Base-by-base conservation (phyloP, 2,888 invertebrate species). In the Alloscopus bannaensis region DNA sequence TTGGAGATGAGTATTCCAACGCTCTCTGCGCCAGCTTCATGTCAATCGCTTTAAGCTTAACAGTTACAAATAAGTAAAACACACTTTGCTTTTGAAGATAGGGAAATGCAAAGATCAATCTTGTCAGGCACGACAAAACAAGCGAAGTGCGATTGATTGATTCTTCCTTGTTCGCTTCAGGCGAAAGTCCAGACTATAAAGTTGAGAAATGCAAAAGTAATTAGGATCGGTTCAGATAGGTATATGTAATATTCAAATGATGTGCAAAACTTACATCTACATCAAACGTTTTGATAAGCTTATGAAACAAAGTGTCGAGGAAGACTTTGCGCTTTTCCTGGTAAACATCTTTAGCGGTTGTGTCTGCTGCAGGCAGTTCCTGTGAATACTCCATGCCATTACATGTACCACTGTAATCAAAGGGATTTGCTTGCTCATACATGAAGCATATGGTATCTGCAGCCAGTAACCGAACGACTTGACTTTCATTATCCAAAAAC, bases 101-200 rank as follows among this genome's bases (percentile, higher is more conserved):
- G 40, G 89, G 89, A 84, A 90, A 91, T 1, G 89, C 88, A 42
- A 90, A 89, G 28, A 91, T 90, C 3, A 93, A 86, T 13, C 90
- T 88, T 18, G 90, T 88, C 80, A 91, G 89, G 31, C 90, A 89
- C 62, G 92, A 91, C 20, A 93, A 88, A 6, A 91, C 90, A 47
- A 91, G 91, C 0, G 90, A 88, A 0, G 91, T 91, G 86, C 92
- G 89, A 81, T 91, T 92, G 0, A 89, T 88, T 1, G 88, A 88
- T 88, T 93, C 93, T 86, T 93, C 92, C 80, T 89, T 88, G 62
- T 89, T 85, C 85, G 91, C 88, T 42, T 89, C 87, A 16, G 22
- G 4, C 0, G 70, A 66, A 18, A 80, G 22, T 36, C 50, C 29
- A 40, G 13, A 18, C 47, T 40, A 20, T 31, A 72, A 59, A n/a